phyloP scores from a whole-genome alignment of 2,113 vertebrate species.

The Halcyon malimbica region DNA sequence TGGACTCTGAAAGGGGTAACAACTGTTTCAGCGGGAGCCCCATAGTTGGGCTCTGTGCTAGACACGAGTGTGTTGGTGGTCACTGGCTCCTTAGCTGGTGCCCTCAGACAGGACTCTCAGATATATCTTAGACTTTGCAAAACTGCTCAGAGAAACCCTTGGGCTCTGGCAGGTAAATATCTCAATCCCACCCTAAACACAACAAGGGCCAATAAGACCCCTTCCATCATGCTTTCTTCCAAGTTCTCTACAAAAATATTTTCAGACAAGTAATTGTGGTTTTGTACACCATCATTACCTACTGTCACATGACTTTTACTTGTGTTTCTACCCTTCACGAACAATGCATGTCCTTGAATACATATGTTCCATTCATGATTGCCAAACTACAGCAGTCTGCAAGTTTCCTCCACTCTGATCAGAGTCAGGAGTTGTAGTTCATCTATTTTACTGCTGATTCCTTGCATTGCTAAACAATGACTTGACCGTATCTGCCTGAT shows the following conservation, averaged over 20 bases:
- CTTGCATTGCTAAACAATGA: background rate
- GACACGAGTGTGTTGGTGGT: too few relatives aligned
- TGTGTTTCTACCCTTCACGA: background rate
- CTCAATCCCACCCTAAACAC: too few relatives aligned
- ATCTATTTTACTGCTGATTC: background rate
- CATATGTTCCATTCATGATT: background rate
- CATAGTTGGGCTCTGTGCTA: too few relatives aligned
- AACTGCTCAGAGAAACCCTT: too few relatives aligned
- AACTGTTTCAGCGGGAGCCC: too few relatives aligned
- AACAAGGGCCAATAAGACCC: background rate
- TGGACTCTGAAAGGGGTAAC: too few relatives aligned
- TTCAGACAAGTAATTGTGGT: background rate
- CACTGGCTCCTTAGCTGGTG: too few relatives aligned
- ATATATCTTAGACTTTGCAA: too few relatives aligned
- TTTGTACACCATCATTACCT: background rate
- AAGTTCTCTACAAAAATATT: background rate
- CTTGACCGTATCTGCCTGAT: background rate
- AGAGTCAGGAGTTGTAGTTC: background rate
- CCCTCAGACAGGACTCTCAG: too few relatives aligned
- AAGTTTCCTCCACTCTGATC: background rate
- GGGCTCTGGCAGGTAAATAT: too few relatives aligned
- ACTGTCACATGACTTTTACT: background rate
- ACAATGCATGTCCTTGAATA: background rate
- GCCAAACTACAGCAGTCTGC: background rate
- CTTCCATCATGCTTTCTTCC: background rate